phyloP scores from a whole-genome alignment of 2,797 vertebrate species.

The Crocodylus rhombifer region DNA sequence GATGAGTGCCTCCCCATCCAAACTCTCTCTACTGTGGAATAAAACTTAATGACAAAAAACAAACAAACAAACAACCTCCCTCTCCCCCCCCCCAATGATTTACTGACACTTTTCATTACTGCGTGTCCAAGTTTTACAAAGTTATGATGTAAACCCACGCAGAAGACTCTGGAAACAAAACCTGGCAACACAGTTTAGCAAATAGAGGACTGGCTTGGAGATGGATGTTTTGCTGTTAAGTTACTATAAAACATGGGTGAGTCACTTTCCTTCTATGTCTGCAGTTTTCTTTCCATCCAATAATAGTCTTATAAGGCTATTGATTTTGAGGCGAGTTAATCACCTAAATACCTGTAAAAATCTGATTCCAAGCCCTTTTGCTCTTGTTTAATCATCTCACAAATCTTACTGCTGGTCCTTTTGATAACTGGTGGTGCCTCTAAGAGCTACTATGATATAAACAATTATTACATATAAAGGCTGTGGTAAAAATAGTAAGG shows the following conservation, averaged over 20 bases:
- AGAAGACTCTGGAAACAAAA: not conserved
- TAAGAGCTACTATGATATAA: not conserved
- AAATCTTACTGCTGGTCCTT: not conserved
- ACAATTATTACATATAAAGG: not conserved
- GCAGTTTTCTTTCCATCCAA: not conserved
- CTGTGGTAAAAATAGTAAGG: not conserved
- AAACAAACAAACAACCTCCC: not conserved
- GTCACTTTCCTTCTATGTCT: not conserved
- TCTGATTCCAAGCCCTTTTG: not conserved
- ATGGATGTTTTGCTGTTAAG: not conserved
- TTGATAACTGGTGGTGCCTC: not conserved
- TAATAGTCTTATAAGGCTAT: not conserved
- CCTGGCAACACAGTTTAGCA: not conserved
- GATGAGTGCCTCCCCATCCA: not conserved
- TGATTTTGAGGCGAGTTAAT: not conserved
- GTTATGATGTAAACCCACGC: not conserved
- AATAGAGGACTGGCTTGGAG: not conserved
- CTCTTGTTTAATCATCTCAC: not conserved
- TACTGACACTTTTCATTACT: not conserved
- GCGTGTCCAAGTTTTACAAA: not conserved
- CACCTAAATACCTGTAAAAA: not conserved
- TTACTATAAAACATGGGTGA: not conserved
- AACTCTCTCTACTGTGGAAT: not conserved
- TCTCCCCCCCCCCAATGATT: too few species aligned
- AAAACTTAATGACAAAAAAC: not conserved